phyloP scores from a whole-genome alignment of 2,113 vertebrate species.

The Ancistrus triradiatus region DNA sequence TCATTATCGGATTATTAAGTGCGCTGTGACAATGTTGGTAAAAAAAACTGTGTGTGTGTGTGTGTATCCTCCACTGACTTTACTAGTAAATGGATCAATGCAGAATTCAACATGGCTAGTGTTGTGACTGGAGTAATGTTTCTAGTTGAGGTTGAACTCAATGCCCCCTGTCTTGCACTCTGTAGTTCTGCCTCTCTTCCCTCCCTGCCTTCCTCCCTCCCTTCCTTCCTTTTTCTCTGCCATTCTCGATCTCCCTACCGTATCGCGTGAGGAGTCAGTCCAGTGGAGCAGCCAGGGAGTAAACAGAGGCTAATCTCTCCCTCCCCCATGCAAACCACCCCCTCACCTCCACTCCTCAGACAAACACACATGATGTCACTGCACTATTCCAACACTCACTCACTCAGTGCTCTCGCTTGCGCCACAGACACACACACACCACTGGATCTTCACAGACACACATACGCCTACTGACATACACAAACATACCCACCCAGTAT shows the following conservation, averaged over 20 bases:
- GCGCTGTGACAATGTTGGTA: constrained; percentile 24
- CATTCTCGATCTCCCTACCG: not conserved
- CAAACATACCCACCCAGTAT: not conserved
- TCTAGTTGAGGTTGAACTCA: constrained; percentile 48
- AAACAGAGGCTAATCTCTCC: constrained; percentile 53
- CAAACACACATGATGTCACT: constrained; percentile 69
- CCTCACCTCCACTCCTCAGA: constrained; percentile 47
- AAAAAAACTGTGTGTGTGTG: constrained; percentile 22
- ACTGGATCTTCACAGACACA: not conserved
- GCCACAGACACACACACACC: not conserved
- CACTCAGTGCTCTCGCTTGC: constrained; percentile 22
- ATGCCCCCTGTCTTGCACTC: constrained; percentile 18
- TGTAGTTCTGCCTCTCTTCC: not conserved
- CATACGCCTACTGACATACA: not conserved
- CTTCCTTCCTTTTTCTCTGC: not conserved
- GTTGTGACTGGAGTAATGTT: constrained; percentile 49
- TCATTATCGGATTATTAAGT: no score
- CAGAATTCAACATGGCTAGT: constrained; percentile 31
- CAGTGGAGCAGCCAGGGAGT: constrained; percentile 31
- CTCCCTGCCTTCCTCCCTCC: constrained; percentile 6
- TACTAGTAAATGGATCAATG: constrained; percentile 49
- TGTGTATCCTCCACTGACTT: constrained; percentile 13
- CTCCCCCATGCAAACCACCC: constrained; percentile 39
- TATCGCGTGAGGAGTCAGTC: constrained; percentile 32
- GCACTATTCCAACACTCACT: constrained; percentile 28